Base-by-base conservation (phyloP, 2,797 vertebrate species). In the Arremon brunneinucha region DNA sequence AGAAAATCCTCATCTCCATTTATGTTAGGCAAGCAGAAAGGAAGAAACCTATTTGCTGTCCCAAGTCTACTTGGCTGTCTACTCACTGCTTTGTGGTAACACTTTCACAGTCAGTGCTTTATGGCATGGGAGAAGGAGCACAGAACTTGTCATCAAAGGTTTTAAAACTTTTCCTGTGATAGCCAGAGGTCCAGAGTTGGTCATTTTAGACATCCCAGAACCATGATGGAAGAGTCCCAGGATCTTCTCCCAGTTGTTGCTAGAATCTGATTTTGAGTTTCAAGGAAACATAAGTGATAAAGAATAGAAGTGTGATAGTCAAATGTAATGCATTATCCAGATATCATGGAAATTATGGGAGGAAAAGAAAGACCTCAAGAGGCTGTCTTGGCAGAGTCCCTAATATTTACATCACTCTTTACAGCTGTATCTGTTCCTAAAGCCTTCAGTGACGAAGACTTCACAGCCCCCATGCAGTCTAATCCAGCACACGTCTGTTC, bases 1-100 rank as follows among this genome's bases (percentile, higher is more conserved):
- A 77, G 63, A 90, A 86, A 96, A 87, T 50, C 18, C 27, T 84
- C 32, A 79, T 72, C 44, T 82, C 55, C 55, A 49, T 89, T 83
- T 91, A 85, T 28, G 11, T 62, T 26, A 16, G 12, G 46, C 30
- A 88, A 93, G 47, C 34, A 87, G 70, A 85, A 91, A 49, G 32
- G 30, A 57, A 60, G 32, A 67, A 59, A 76, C 80, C 63, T 81
- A 59, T 43, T 82, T 79, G 57, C 50, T 65, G n/a, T 74, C 9
- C 41, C 68, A 62, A 60, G 20, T 80, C 65, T 71, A 47, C 37
- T 69, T 75, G 55, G 53, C 50, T 69, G 62, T 71, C 21, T 53
- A 15, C 34, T 34, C 19, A 10, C 32, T 64, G 32, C 57, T 94
- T 68, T 43, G 39, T 9, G 34, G 27, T 28, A 91, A 83, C 37